Evolutionary conservation across 2,888 invertebrate species (phyloP), one percentile per base, ranked within the genome.

Genomic region (Encarsia formosa): DNA sequence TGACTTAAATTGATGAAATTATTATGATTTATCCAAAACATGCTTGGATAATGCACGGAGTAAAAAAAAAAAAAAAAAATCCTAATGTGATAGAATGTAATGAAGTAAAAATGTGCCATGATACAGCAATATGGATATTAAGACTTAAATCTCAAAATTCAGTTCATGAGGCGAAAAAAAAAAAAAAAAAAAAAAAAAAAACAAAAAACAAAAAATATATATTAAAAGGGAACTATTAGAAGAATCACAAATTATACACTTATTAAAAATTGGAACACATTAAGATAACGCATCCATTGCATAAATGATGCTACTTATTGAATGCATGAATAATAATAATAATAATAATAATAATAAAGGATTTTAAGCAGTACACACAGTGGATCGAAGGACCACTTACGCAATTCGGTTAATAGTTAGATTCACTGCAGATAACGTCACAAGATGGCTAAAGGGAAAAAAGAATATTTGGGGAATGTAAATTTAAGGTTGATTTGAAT

Each of bases 361-460:
- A 54, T 45, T 44, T 49, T 54, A 54, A 60, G 56, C 55, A 50
- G 59, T 63, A 66, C 63, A 70, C 68, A 73, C 63, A 69, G 73
- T 73, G 73, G 73, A 68, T 71, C 69, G 58, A 66, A 66, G 63
- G 65, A 70, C 73, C 79, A 89, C 90, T 90, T 89, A 90, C 90
- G 88, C 88, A 80, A 90, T 90, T 81, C 90, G 84, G 85, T 89
- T 88, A 82, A 90, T 84, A 80, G 88, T 87, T 79, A 90, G 86
- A 85, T 90, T 90, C 83, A 90, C 89, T 79, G 89, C 86, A 76
- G 90, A 90, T 79, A 90, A 87, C 78, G 88, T 89, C 86, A 87
- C 88, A 83, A 90, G 88, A 84, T 90, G 88, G 86, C 90, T 91
- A 86, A 70, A 82, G 79, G 67, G 66, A 70, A 67, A 73, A 71